Conservation (phyloP, 2,113 vertebrate species). For the Oreotragus oreotragus region DNA sequence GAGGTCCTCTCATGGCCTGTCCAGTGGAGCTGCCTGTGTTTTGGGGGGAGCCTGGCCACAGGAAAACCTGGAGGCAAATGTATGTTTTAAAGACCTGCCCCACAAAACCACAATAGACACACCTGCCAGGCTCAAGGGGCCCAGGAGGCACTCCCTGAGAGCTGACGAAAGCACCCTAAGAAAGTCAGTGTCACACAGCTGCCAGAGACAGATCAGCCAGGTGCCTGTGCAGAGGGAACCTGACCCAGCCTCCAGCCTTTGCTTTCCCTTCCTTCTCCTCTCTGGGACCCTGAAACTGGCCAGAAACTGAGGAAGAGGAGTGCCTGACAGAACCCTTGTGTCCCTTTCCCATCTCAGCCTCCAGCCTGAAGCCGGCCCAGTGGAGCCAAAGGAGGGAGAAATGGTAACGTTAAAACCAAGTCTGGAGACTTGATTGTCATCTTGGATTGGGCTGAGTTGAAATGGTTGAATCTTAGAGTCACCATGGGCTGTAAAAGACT, state of each 20-base stretch:
- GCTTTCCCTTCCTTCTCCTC: background rate
- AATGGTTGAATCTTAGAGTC: background rate
- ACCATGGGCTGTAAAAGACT: background rate
- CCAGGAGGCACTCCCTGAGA: background rate
- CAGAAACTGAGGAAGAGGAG: background rate
- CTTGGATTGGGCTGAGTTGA: background rate
- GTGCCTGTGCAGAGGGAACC: background rate
- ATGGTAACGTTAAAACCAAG: background rate
- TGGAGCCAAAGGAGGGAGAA: background rate
- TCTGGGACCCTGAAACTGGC: background rate
- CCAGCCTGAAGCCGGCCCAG: background rate
- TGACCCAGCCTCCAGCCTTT: background rate
- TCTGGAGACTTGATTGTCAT: background rate
- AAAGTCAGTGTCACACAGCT: background rate
- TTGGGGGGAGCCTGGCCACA: background rate
- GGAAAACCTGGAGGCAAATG: background rate
- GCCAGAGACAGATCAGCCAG: background rate
- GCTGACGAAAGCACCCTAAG: background rate
- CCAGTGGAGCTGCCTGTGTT: background rate
- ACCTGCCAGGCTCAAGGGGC: background rate
- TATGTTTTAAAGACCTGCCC: background rate
- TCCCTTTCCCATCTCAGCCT: background rate
- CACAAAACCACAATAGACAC: background rate
- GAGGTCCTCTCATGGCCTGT: background rate
- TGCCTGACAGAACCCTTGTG: background rate